Conservation (phyloP, 2,888 invertebrate genomes). For the Drosophila neotestacea region DNA sequence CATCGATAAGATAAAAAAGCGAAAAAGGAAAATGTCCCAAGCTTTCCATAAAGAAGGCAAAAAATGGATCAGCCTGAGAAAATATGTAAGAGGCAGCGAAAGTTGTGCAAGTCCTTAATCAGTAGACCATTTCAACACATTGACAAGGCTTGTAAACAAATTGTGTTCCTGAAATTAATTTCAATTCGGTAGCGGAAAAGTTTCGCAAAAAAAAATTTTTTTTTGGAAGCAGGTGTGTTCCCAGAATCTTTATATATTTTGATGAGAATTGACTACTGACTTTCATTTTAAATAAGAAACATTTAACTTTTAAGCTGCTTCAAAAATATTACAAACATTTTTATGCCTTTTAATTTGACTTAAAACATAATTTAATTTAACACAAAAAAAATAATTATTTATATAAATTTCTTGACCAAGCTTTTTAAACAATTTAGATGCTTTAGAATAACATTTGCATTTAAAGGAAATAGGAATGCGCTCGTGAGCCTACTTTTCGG, state of each 20-base stretch:
- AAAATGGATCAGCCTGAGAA: slow-evolving; percentile 19
- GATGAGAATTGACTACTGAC: too few species aligned
- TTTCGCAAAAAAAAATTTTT: not conserved
- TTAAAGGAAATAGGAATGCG: not conserved
- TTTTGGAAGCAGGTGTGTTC: too few species aligned
- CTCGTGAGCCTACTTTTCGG: slow-evolving; percentile 33
- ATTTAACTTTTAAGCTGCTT: too few species aligned
- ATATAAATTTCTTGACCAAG: too few species aligned
- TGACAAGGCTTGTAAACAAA: slow-evolving; percentile 2
- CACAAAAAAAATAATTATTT: too few species aligned
- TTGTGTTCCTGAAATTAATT: slow-evolving; percentile 10
- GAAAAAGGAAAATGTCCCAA: slow-evolving; percentile 13
- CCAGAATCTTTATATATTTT: too few species aligned
- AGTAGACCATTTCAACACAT: slow-evolving; percentile 32
- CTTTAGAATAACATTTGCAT: not conserved
- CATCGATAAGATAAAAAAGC: slow-evolving; percentile 60
- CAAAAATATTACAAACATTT: too few species aligned
- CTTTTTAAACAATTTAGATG: not conserved
- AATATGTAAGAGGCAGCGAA: slow-evolving; percentile 28
- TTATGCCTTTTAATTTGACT: too few species aligned
- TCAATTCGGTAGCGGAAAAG: not conserved
- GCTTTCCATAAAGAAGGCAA: not conserved
- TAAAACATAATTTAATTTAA: too few species aligned
- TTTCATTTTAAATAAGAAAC: too few species aligned
- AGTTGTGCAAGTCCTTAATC: slow-evolving; percentile 56